Conservation (phyloP, 2,113 vertebrate species). For the Canis aureus region DNA sequence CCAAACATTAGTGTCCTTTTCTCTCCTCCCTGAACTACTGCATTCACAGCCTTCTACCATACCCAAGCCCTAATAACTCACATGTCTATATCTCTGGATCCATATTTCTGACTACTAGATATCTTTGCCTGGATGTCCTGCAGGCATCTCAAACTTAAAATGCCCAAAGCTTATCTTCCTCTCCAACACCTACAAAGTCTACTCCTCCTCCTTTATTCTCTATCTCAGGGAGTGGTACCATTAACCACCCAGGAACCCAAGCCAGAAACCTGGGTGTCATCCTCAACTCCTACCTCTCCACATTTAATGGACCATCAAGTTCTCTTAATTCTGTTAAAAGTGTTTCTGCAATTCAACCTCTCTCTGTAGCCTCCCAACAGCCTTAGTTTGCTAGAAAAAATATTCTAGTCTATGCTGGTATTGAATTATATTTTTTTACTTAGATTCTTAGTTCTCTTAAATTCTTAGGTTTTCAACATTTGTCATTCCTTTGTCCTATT, state of each 20-base stretch:
- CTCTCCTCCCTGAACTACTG: background rate
- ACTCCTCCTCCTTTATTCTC: background rate
- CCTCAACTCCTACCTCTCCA: background rate
- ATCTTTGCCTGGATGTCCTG: conserved; percentile 31
- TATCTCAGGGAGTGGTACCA: background rate
- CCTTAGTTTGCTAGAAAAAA: background rate
- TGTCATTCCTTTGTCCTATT: conserved; percentile 28
- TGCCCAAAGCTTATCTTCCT: conserved; percentile 52
- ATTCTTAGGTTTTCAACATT: background rate
- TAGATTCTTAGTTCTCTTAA: background rate
- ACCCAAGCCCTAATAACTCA: background rate
- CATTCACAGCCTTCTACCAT: background rate
- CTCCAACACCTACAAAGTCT: background rate
- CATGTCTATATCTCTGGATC: background rate
- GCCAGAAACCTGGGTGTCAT: conserved; percentile 27
- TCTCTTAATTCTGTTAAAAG: conserved; percentile 11
- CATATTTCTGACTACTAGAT: conserved; percentile 25
- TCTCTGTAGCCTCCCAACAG: background rate
- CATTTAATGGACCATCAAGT: background rate
- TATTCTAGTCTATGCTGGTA: background rate
- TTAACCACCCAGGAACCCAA: background rate
- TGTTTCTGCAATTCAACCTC: background rate
- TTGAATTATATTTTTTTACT: background rate
- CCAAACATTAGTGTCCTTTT: background rate
- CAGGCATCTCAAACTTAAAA: conserved; percentile 31